Evolutionary conservation across 1,140 invertebrate genomes (phyloP).

Genomic region (Patella vulgata): DNA sequence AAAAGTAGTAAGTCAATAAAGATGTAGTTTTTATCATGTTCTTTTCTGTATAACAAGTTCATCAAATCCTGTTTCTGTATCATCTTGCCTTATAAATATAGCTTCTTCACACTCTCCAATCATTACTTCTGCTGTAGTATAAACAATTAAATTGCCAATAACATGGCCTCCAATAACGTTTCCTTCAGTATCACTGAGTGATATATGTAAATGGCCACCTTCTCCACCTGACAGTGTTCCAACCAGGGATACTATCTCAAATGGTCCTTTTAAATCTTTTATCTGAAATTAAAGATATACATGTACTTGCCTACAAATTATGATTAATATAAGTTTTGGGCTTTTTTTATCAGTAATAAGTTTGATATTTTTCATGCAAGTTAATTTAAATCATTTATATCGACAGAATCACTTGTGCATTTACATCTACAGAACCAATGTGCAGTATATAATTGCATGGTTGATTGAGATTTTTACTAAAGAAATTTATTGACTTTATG

Average conservation of each 20-base stretch:
- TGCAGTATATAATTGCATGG: too few species aligned
- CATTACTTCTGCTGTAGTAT: conserved; percentile 68
- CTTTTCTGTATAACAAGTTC: conserved; percentile 65
- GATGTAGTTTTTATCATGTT: too few species aligned
- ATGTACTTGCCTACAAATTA: too few species aligned
- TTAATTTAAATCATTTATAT: too few species aligned
- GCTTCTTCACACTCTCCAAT: conserved; percentile 58
- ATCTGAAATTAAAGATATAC: conserved; percentile 45
- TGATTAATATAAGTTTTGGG: too few species aligned
- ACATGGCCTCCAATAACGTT: conserved; percentile 67
- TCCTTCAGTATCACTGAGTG: conserved; percentile 62
- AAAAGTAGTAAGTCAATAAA: too few species aligned
- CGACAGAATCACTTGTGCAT: too few species aligned
- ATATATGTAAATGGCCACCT: conserved; percentile 67
- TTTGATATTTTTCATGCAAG: too few species aligned
- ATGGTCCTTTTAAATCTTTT: conserved; percentile 53
- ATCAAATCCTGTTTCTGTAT: conserved; percentile 58
- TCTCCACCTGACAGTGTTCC: conserved; percentile 64
- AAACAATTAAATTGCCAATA: conserved; percentile 65
- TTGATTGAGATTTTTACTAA: too few species aligned
- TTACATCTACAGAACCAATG: too few species aligned
- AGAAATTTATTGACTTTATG: too few species aligned
- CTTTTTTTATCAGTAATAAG: too few species aligned
- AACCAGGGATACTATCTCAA: conserved; percentile 67
- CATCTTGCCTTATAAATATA: conserved; percentile 54